These are phyloP conservation scores for Minunthozetes semirufus DNA, from an alignment of 2,888 invertebrate species.

Conservation along the genomic window DNA sequence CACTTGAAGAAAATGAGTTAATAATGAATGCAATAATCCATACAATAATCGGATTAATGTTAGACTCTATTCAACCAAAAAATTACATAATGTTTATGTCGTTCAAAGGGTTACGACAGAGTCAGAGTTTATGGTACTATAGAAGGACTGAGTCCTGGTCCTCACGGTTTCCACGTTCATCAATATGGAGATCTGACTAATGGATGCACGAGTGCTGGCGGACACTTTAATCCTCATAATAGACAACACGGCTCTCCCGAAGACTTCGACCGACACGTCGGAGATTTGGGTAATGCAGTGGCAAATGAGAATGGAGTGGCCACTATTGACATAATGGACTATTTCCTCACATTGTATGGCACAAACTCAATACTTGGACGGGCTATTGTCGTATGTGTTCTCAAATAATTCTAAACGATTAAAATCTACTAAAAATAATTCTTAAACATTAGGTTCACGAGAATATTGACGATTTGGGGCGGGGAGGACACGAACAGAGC, in stretches of 20 bases:
- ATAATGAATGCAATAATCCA: background rate
- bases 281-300: conserved; percentile 62
- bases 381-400: conserved; percentile 60
- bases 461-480: conserved; percentile 52
- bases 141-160: conserved; percentile 66
- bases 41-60: background rate
- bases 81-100: conserved; percentile 39
- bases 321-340: conserved; percentile 60
- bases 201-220: conserved; percentile 85
- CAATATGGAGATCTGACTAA: conserved; percentile 95
- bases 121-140: conserved; percentile 68
- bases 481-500: conserved; percentile 49
- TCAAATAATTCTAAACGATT: background rate
- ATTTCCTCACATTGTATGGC: conserved; percentile 61
- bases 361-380: conserved; percentile 72
- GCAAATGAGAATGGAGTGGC: conserved; percentile 60
- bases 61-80: conserved; percentile 46
- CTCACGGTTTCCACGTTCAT: conserved; percentile 87
- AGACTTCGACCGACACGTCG: conserved; percentile 35
- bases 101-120: conserved; percentile 34
- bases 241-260: conserved; percentile 58
- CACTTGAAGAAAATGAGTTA: background rate
- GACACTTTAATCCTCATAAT: conserved; percentile 81
- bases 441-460: conserved; percentile 46
- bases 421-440: background rate